Base-by-base conservation (phyloP, 2,113 vertebrate species). In the Arvicanthis niloticus region DNA sequence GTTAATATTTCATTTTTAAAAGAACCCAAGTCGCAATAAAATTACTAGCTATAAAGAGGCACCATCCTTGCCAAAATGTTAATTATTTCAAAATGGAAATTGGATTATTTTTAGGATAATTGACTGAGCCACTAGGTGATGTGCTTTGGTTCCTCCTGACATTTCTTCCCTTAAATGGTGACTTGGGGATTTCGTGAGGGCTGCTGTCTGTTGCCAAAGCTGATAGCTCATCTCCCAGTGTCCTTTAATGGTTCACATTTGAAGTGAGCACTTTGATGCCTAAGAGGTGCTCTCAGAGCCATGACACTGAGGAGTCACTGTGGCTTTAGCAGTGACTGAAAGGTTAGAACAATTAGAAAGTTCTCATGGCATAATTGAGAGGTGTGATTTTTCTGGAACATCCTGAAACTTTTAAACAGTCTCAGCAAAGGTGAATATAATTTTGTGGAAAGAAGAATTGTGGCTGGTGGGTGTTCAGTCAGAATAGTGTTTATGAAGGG, bases 291-390 rank as follows among this genome's bases (percentile, higher is more conserved):
- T 95, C 42, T 84, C 62, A 34, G 78, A 96, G 72, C 31, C 91
- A 67, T 56, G 72, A 40, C 40, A 73, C 58, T 40, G 1, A 75
- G 85, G 82, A 94, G 42, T 97, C 70, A 68, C 21, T 37, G 34
- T 82, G 84, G 58, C 76, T 95, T 97, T 62, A 96, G 84, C 78
- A 68, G 45, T 90, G 75, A 95, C 60, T 85, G 77, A 97, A 98
- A 98, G 93, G 91, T 97, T 97, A 97, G 88, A 92, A 96, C 94
- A 96, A 97, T 98, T 97, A 97, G 89, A 95, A 97, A 93, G 65
- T 91, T 81, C 89, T 95, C 65, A 40, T 68, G 40, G 37, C 4
- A n/a, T 94, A 97, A 96, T 70, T 96, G 80, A 90, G 78, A 93
- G 88, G 53, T 73, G 65, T 90, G 77, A 78, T 94, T 95, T 70